These are phyloP conservation scores for Pardalotus punctatus DNA, from an alignment of 2,113 vertebrate species.

Conservation along the genomic window DNA sequence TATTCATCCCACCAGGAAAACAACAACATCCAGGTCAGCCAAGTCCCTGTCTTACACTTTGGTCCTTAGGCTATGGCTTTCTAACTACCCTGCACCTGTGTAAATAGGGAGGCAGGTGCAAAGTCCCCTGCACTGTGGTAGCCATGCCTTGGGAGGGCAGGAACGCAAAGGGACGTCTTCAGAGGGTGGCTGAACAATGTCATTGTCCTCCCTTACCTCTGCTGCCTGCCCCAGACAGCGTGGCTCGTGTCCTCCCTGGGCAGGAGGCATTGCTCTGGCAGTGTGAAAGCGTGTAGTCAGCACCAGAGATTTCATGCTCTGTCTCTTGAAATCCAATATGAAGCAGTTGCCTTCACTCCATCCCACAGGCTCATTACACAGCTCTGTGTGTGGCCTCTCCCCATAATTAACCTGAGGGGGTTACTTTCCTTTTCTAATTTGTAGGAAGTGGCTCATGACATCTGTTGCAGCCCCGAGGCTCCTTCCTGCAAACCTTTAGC, in stretches of 20 bases:
- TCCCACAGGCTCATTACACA: constrained; percentile 25
- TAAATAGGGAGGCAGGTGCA: constrained; percentile 39
- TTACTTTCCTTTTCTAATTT: constrained; percentile 76
- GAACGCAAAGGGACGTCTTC: fast-evolving
- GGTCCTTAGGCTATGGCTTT: neutral
- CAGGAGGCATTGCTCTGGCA: neutral
- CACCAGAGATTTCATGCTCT: constrained; percentile 57
- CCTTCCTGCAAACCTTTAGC: constrained; percentile 44
- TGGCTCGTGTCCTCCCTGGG: neutral
- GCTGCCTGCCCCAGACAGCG: neutral
- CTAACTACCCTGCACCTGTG: constrained; percentile 21
- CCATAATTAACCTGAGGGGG: constrained; percentile 71
- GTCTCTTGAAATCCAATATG: constrained; percentile 61
- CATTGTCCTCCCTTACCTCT: neutral
- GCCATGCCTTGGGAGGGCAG: neutral
- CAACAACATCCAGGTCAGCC: constrained; percentile 9
- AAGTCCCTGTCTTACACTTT: neutral
- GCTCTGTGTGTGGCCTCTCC: constrained; percentile 71
- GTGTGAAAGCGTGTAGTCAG: constrained; percentile 29
- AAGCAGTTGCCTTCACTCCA: constrained; percentile 52
- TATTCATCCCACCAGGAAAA: constrained; percentile 40
- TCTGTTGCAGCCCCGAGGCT: constrained; percentile 64
- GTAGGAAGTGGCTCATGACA: constrained; percentile 73
- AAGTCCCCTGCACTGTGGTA: neutral
- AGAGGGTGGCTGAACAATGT: neutral